Conservation (phyloP, 2,113 vertebrate genomes). For the Serinus canaria region DNA sequence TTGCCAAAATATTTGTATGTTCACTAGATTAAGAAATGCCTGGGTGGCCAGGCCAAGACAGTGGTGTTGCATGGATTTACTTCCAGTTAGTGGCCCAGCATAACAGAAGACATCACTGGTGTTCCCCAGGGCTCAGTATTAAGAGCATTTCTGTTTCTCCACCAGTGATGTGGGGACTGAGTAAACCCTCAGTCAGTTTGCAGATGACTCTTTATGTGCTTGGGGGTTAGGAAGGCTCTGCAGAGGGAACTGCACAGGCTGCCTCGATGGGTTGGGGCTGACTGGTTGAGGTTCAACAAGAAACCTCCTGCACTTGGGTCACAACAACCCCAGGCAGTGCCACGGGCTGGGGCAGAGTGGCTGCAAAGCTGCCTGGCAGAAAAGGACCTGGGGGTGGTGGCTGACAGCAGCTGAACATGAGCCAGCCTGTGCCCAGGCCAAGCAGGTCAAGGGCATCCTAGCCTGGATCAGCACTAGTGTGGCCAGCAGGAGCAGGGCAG, state of each 20-base stretch:
- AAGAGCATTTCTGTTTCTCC: neutral
- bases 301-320: neutral
- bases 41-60: neutral
- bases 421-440: neutral
- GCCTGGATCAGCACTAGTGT: rapidly evolving
- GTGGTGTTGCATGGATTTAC: neutral
- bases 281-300: neutral
- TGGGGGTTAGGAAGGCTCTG: neutral
- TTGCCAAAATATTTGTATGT: neutral
- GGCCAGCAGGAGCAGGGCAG: neutral
- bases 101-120: neutral
- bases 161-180: neutral
- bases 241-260: neutral
- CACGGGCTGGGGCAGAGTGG: neutral
- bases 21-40: neutral
- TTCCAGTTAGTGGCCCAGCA: neutral
- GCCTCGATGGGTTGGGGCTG: rapidly evolving
- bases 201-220: neutral
- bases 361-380: neutral
- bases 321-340: neutral
- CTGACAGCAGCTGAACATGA: neutral
- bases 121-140: neutral
- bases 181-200: neutral
- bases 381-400: neutral
- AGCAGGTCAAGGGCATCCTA: neutral